Percentiles rank a stretch among this genome's conserved stretches.
Conservation (phyloP, 2,113 vertebrate genomes). For the Hippoglossus stenolepis region DNA sequence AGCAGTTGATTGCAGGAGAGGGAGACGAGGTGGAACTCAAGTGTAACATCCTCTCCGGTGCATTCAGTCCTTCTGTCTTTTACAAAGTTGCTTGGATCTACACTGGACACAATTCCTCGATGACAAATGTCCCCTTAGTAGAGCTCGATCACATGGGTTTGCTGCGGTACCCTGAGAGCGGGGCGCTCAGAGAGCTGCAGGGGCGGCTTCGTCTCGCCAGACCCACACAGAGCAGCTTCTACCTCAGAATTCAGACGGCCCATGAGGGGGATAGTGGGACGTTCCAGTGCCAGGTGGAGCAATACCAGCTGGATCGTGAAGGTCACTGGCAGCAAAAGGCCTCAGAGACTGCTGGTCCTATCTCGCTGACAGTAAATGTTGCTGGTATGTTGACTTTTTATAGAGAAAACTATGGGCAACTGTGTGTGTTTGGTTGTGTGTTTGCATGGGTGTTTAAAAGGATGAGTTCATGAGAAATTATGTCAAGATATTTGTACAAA, state of each 20-base stretch:
- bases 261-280: constrained; percentile 65
- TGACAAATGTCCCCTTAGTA: constrained; percentile 21
- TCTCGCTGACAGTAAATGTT: constrained; percentile 55
- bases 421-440: background rate
- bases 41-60: constrained; percentile 65
- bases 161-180: constrained; percentile 50
- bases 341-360: constrained; percentile 43
- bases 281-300: constrained; percentile 74
- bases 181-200: constrained; percentile 21
- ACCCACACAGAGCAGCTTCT: constrained; percentile 52
- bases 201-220: constrained; percentile 65
- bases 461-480: no score
- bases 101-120: background rate
- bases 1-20: constrained; percentile 35
- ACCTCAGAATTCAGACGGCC: constrained; percentile 58
- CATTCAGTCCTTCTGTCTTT: constrained; percentile 37
- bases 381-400: constrained; percentile 61
- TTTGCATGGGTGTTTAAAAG: no score
- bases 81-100: constrained; percentile 74
- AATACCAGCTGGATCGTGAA: constrained; percentile 63
- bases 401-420: background rate
- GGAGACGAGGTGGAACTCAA: constrained; percentile 46
- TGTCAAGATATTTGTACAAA: no score
- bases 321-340: constrained; percentile 66
- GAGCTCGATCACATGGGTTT: constrained; percentile 64